These are phyloP conservation scores for Hemistola chrysoprasaria DNA, from an alignment of 2,888 invertebrate genomes.

Conservation along the genomic window DNA sequence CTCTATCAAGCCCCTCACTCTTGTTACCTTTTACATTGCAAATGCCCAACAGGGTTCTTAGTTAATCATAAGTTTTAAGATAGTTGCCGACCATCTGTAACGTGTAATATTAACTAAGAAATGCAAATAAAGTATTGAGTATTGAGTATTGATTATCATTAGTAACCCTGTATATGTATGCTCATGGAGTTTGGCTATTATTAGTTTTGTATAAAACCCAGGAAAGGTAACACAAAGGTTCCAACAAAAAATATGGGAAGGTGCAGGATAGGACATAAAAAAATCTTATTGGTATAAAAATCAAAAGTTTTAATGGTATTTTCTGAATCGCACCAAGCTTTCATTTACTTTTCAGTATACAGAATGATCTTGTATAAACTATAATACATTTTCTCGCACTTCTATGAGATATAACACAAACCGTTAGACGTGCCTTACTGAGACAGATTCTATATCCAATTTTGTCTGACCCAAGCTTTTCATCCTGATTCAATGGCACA, in stretches of 20 bases:
- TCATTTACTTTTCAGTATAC: conserved; percentile 82
- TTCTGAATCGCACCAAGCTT: conserved; percentile 83
- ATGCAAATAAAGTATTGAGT: no score
- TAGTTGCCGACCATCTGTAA: no score
- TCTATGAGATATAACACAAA: conserved; percentile 63
- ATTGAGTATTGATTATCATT: no score
- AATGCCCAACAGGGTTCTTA: no score
- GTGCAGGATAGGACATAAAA: conserved; percentile 45
- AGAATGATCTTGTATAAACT: conserved; percentile 78
- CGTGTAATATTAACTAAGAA: no score
- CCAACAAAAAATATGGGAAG: conserved; percentile 22
- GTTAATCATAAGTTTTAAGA: no score
- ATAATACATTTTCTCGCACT: conserved; percentile 70
- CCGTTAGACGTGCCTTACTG: conserved; percentile 55
- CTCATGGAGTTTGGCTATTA: no score
- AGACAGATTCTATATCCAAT: conserved; percentile 64
- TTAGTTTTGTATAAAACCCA: no score
- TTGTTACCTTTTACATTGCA: no score
- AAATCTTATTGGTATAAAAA: conserved; percentile 80
- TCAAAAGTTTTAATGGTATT: conserved; percentile 83
- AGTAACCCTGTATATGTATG: no score
- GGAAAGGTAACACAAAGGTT: conserved; percentile 9
- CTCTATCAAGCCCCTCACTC: no score
- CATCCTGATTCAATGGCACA: conserved; percentile 66
- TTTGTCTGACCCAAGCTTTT: conserved; percentile 76